A percentile compares a stretch with the other conserved stretches of the same genome.
These are phyloP conservation scores for Platycheirus rosarum DNA, from an alignment of 2,888 invertebrate species.

Conservation along the genomic window DNA sequence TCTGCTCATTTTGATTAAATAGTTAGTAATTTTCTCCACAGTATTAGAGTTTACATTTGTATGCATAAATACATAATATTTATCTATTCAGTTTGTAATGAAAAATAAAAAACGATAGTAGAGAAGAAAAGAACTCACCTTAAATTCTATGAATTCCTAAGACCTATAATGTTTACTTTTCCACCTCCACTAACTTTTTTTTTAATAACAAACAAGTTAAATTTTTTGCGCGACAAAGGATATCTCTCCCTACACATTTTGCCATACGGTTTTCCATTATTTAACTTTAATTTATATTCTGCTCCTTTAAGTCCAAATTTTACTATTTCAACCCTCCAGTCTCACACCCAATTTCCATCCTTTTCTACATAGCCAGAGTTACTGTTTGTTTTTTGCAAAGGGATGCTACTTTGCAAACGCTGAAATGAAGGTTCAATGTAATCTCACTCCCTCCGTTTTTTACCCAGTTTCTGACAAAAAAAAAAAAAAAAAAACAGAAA, in stretches of 20 bases:
- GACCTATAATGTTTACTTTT: constrained; percentile 11
- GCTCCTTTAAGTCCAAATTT: constrained; percentile 69
- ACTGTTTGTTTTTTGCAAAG: constrained; percentile 56
- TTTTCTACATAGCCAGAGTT: constrained; percentile 9
- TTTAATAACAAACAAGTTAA: constrained; percentile 12
- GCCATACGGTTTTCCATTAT: constrained; percentile 43
- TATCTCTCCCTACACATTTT: constrained; percentile 4
- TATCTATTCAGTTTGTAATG: too few relatives aligned
- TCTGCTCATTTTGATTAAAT: too few relatives aligned
- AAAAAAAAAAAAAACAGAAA: constrained; percentile 4
- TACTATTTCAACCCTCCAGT: constrained; percentile 52
- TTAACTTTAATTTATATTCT: constrained; percentile 74
- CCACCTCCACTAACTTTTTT: not conserved
- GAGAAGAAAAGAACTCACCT: too few relatives aligned
- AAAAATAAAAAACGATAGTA: too few relatives aligned
- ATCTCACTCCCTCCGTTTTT: constrained; percentile 38
- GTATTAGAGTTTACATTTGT: too few relatives aligned
- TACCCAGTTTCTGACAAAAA: not conserved
- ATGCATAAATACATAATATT: too few relatives aligned
- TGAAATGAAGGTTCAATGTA: constrained; percentile 40
- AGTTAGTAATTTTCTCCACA: too few relatives aligned
- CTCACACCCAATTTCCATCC: constrained; percentile 29
- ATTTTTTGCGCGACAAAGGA: constrained; percentile 30
- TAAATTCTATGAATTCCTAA: too few relatives aligned
- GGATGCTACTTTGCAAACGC: constrained; percentile 69